phyloP scores from a whole-genome alignment of 2,113 vertebrate species.

The Budorcas taxicolor region DNA sequence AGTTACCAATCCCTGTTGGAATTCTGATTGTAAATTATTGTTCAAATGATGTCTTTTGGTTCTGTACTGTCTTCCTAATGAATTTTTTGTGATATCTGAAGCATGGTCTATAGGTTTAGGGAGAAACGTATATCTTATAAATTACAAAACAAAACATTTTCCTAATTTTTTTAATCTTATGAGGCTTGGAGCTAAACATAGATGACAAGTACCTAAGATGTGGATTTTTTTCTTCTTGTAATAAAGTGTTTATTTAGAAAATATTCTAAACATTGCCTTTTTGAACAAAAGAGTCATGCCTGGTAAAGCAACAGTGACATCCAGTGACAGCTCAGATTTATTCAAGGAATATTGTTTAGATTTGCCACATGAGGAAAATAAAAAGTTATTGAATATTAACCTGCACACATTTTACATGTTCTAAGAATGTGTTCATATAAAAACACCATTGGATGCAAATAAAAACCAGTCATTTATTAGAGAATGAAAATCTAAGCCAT shows the following conservation, averaged over 20 bases:
- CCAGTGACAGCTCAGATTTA: conserved; percentile 57
- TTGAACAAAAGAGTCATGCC: neutral
- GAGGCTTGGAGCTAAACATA: neutral
- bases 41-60: neutral
- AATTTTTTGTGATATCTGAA: neutral
- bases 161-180: neutral
- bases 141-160: neutral
- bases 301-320: conserved; percentile 73
- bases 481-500: neutral
- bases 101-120: neutral
- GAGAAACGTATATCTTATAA: neutral
- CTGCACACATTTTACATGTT: neutral
- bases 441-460: neutral
- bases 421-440: neutral
- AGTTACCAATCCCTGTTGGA: neutral
- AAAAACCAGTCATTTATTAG: neutral
- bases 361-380: neutral
- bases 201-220: neutral
- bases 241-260: neutral
- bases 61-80: neutral
- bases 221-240: neutral
- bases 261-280: neutral
- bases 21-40: neutral
- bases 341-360: neutral
- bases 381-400: neutral